Evolutionary conservation across 2,797 vertebrate species (phyloP).

Genomic region (Cirrhinus mrigala): DNA sequence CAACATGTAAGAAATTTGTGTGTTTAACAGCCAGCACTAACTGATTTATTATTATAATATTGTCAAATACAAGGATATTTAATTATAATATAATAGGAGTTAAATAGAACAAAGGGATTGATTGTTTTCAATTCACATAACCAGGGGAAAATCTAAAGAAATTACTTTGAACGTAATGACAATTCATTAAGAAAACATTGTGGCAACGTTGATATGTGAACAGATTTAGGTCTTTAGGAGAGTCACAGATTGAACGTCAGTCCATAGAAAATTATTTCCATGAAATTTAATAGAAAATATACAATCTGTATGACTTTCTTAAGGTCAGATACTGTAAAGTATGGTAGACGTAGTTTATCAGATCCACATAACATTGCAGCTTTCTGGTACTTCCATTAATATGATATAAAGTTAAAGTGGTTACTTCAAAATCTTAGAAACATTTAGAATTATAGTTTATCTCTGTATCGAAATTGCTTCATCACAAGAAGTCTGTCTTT

Average conservation of each 20-base stretch:
- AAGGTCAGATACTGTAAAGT: not conserved
- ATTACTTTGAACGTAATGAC: not conserved
- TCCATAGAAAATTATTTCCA: not conserved
- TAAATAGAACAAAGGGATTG: not conserved
- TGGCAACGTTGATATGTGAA: not conserved
- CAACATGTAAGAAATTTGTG: constrained; percentile 79
- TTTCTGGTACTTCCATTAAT: not conserved
- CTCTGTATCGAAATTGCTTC: not conserved
- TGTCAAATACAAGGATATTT: not conserved
- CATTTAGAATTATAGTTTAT: not conserved
- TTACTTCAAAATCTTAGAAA: not conserved
- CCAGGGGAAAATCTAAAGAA: not conserved
- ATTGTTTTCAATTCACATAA: not conserved
- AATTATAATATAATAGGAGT: not conserved
- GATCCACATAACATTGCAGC: not conserved
- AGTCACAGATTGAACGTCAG: not conserved
- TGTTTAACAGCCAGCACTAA: constrained; percentile 58
- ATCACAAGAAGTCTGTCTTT: not conserved
- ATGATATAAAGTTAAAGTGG: not conserved
- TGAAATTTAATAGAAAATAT: not conserved
- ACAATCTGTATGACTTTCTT: not conserved
- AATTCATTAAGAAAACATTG: not conserved
- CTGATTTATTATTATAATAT: not conserved
- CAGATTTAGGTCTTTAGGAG: not conserved
- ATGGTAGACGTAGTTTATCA: not conserved